Base-by-base conservation (phyloP, 2,888 invertebrate genomes). In the Theretra japonica region DNA sequence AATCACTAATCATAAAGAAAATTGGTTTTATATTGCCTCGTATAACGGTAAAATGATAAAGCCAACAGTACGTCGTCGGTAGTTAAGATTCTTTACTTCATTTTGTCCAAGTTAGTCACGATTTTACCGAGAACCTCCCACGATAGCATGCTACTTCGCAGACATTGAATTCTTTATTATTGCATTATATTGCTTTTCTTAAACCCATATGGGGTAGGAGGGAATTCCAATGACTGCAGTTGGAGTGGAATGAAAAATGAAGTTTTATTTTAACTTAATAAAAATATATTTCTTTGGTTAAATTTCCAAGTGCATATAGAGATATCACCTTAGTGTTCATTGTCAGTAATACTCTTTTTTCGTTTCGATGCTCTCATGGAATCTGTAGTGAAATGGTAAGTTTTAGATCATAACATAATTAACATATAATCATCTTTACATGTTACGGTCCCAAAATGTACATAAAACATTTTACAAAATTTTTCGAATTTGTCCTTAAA, bases 351-450 rank as follows among this genome's bases (percentile, higher is more conserved):
- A 25, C 48, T 8, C 33, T 62, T 89, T 41, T 88, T 90, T 76
- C 88, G 76, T 85, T 89, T 80, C 82, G 75, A 79, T 82, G 92
- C 93, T 74, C 82, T 82, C 89, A 76, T 78, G 92, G 92, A 91
- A 83, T 75, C 80, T 28, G 74, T 79, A 78, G 75, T 77, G 75
- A 77, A 74, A 79, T 82, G 92, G 93, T 93, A 87, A 93, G 93
- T 92, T 70, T 8, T 56, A 33, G 33, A 62, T 53, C 30, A 21
- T 70, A 62, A 70, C n/a, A 30, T 33, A 17, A 4, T 65, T 21
- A 21, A 62, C 2, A 17, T 23, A 65, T 53, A n/a, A 21, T 23
- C 11, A 33, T 62, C 62, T 23, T 62, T 70, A 23, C n/a, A 28
- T 28, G 1, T 28, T 68, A 53, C 19, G 6, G 41, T 41, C 11